Conservation (phyloP, 53 echinoderm and acorn worm genomes). For the Echinarachnius parma region DNA sequence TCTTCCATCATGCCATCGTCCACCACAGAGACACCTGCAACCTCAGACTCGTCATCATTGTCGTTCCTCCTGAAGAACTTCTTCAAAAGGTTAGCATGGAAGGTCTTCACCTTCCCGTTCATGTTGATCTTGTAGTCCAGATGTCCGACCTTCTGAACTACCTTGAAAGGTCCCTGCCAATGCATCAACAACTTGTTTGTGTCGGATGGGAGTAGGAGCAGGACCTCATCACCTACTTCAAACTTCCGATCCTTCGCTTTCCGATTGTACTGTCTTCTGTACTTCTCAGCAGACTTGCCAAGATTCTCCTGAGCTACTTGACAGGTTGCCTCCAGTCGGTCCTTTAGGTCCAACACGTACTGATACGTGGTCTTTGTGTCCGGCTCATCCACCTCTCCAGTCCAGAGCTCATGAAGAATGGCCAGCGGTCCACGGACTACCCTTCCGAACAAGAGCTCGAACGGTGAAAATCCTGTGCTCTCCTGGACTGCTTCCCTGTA, state of each 20-base stretch:
- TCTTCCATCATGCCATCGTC: neutral
- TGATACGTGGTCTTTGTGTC: slow-evolving; percentile 30
- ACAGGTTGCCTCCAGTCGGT: too few relatives aligned
- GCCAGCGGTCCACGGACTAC: slow-evolving; percentile 34
- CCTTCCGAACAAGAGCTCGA: slow-evolving; percentile 29
- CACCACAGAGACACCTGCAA: neutral
- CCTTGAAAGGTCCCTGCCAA: too few relatives aligned
- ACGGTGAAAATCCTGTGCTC: slow-evolving; percentile 38
- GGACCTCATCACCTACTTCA: slow-evolving; percentile 39
- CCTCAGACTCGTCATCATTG: neutral
- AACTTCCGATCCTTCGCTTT: slow-evolving; percentile 18
- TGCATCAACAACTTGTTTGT: slow-evolving; percentile 23
- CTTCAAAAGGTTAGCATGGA: too few relatives aligned
- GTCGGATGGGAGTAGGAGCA: slow-evolving; percentile 30
- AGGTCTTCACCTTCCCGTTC: slow-evolving; percentile 2
- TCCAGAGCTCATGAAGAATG: slow-evolving; percentile 39
- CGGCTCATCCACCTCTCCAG: slow-evolving; percentile 6
- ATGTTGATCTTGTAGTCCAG: slow-evolving; percentile 9
- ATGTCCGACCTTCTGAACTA: neutral
- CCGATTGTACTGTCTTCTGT: slow-evolving; percentile 9
- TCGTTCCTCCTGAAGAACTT: too few relatives aligned
- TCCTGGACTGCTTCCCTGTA: slow-evolving; percentile 36
- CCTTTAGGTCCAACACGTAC: too few relatives aligned
- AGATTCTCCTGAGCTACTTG: too few relatives aligned
- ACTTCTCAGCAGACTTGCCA: too few relatives aligned